Evolutionary conservation across 2,888 invertebrate genomes (phyloP), one percentile per base, ranked within the genome.

Genomic region (Polydrusus tereticollis): DNA sequence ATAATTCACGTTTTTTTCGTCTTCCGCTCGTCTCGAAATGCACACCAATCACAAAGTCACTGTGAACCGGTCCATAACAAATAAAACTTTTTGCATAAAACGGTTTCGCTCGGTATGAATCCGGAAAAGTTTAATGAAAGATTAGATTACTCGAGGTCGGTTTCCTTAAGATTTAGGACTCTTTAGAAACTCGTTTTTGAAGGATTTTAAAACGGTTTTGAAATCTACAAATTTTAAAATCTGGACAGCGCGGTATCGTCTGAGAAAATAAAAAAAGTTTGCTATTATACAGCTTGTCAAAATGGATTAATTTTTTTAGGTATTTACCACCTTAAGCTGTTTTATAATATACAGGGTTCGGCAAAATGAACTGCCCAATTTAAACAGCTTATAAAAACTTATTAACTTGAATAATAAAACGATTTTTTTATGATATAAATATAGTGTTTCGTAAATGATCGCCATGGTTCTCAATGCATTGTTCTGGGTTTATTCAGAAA

Each of bases 31-130:
- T 65, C 65, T 65, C 41, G 20, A 59, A 47, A 57, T 23, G 62
- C 38, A 43, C 63, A 69, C 64, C 70, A 65, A 70, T 70, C 70
- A 58, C 59, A 21, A 26, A 64, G 50, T 50, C 64, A 62, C 69
- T 43, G 23, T 45, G 43, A 41, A 66, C 57, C 14, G 55, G 7
- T 43, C 43, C 64, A 47, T 52, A 71, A 71, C 71, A 71, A 71
- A 71, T 71, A 71, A 41, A 71, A 71, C 71, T 71, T 71, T 71
- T 66, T 71, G 71, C 66, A 66, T 71, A 66, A 33, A 60, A 50
- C 26, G 41, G 36, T 33, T 55, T 23, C 55, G 47, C 16, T 47
- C n/a, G 52, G 57, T 52, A 52, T 47, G 72, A 72, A 72, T 67
- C 50, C 58, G 45, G 67, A 47, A 72, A 72, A 72, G 72, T 72